Percentiles rank a stretch among this genome's conserved stretches.
These are phyloP conservation scores for Amorpha juglandis DNA, from an alignment of 2,888 invertebrate genomes.

Conservation along the genomic window DNA sequence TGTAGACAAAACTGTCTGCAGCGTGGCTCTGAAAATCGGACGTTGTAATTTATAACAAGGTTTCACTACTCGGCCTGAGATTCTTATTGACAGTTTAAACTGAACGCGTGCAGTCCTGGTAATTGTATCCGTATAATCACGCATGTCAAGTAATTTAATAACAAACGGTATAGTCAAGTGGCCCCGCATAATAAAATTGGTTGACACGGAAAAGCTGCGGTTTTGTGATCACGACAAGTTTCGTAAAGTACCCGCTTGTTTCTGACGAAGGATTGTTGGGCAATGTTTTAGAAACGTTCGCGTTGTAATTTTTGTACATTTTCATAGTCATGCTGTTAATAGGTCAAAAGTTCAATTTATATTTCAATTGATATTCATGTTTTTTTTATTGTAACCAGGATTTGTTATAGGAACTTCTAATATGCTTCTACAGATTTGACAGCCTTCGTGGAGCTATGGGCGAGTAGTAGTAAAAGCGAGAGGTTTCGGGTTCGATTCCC, in stretches of 20 bases:
- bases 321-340: conserved; percentile 44
- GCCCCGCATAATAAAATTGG: conserved; percentile 52
- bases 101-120: not conserved
- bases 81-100: not conserved
- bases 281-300: conserved; percentile 62
- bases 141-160: conserved; percentile 27
- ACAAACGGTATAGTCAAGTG: conserved; percentile 20
- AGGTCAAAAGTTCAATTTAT: conserved; percentile 36
- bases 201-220: conserved; percentile 71
- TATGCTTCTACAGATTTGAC: too few species aligned
- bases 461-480: too few species aligned
- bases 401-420: too few species aligned
- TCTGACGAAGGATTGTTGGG: conserved; percentile 64
- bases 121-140: conserved; percentile 25
- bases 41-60: too few species aligned
- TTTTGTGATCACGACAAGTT: conserved; percentile 74
- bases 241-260: conserved; percentile 69
- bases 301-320: conserved; percentile 45
- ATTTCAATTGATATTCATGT: conserved; percentile 40
- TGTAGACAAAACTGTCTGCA: too few species aligned
- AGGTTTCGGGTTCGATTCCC: too few species aligned
- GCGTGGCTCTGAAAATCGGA: too few species aligned
- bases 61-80: not conserved
- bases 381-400: not conserved
- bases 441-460: too few species aligned